Evolutionary conservation across 2,113 vertebrate genomes (phyloP).

Genomic region (Ochotona princeps): DNA sequence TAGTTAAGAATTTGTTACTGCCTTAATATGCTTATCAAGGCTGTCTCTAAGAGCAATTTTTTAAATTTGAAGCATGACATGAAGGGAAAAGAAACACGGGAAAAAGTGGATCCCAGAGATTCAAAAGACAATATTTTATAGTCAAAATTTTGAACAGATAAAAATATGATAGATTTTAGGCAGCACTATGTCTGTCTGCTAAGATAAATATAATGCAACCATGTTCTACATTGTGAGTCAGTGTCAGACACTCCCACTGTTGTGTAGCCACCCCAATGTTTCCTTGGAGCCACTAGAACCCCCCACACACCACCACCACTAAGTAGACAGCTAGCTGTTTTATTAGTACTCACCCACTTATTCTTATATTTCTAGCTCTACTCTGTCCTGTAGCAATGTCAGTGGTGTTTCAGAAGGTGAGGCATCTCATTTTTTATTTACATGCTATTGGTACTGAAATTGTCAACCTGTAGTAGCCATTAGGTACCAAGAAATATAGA

Average conservation of each 20-base stretch:
- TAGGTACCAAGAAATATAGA: neutral
- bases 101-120: neutral
- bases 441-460: neutral
- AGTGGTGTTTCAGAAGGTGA: neutral
- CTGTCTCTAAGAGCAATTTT: constrained; percentile 14
- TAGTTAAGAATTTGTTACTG: neutral
- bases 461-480: neutral
- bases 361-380: neutral
- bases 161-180: neutral
- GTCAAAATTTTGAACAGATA: constrained; percentile 2
- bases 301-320: neutral
- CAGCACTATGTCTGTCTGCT: neutral
- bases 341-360: neutral
- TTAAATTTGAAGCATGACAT: neutral
- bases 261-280: neutral
- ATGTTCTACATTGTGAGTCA: neutral
- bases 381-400: neutral
- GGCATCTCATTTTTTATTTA: neutral
- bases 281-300: neutral
- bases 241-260: no score
- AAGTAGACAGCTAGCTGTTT: neutral
- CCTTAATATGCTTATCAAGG: constrained; percentile 4
- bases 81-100: neutral
- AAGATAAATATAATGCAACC: neutral
- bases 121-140: neutral